Base-by-base conservation (phyloP, 92 coral and sea anemone species). In the Muricea muricata region DNA sequence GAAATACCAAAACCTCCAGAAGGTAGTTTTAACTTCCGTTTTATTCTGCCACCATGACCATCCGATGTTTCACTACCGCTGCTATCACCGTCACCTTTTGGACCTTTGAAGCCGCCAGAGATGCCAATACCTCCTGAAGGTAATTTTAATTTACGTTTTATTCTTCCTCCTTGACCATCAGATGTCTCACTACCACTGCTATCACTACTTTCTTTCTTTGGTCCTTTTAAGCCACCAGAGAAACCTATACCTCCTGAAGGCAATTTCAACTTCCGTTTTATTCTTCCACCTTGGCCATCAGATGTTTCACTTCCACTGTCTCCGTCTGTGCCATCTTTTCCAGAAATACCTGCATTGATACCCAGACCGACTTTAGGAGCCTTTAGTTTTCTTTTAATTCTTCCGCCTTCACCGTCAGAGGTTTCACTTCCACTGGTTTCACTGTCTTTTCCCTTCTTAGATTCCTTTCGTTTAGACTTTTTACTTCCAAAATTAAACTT, bases 111-210 rank as follows among this genome's bases (percentile, higher is more conserved):
- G 6, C 11, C 45, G 15, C 6, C 21, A 35, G 79, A 25, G 14
- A 21, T 70, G 6, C 21, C 26, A 32, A 52, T 1, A 18, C 17
- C 67, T 1, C 20, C 82, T 24, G 67, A 48, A 29, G 82, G 46
- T 8, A 50, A 15, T 55, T 76, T 76, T 0, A 50, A 26, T 33
- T 76, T 76, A 2, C 80, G 5, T 45, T 74, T 74, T 21, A 74
- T 74, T 74, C 80, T 74, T 18, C 80, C 80, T 0, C 80, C 80
- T 24, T 74, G 24, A 24, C 80, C 80, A 31, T 74, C 80, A 7
- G 80, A 74, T 48, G 80, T 74, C 24, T 74, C 80, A 45, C 80
- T 74, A 0, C 39, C 80, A 31, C 80, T 48, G 39, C 48, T 48
- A 9, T 48, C 80, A 46, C 29, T 63, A 14, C 11, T 8, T 7